Conservation (phyloP, 2,888 invertebrate species). For the Venustoraphidia nigricollis region DNA sequence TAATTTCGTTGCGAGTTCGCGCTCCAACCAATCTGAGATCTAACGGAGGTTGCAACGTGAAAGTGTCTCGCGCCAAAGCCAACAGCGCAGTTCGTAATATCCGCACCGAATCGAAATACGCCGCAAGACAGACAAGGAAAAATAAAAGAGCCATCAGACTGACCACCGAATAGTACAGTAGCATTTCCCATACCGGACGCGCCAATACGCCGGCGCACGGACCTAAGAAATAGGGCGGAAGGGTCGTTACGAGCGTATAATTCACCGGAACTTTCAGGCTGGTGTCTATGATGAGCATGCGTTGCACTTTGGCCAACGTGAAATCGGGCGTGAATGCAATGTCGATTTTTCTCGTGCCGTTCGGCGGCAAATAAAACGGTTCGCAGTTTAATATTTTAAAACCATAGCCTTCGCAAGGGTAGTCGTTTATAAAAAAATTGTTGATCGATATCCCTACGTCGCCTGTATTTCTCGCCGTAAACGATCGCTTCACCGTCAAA, state of each 20-base stretch:
- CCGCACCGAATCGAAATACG: slow-evolving; percentile 56
- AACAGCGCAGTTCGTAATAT: slow-evolving; percentile 38
- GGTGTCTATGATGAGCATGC: slow-evolving; percentile 43
- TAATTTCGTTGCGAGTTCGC: slow-evolving; percentile 26
- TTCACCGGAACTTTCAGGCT: slow-evolving; percentile 43
- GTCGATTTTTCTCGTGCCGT: slow-evolving; percentile 60
- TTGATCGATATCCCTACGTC: slow-evolving; percentile 66
- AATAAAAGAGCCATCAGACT: slow-evolving; percentile 44
- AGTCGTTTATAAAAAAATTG: slow-evolving; percentile 47
- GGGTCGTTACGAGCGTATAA: slow-evolving; percentile 52
- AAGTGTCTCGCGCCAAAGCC: slow-evolving; percentile 33
- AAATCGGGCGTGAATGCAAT: slow-evolving; percentile 83
- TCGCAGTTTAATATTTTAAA: slow-evolving; percentile 62
- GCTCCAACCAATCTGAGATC: slow-evolving; percentile 41
- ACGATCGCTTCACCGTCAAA: slow-evolving; percentile 63
- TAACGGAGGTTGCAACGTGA: slow-evolving; percentile 39
- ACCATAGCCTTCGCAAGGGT: slow-evolving; percentile 62
- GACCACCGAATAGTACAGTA: slow-evolving; percentile 47
- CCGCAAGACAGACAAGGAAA: slow-evolving; percentile 46
- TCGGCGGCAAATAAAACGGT: slow-evolving; percentile 53
- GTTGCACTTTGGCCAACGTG: slow-evolving; percentile 56
- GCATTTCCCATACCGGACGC: slow-evolving; percentile 62
- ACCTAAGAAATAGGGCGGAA: slow-evolving; percentile 43
- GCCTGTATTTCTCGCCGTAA: slow-evolving; percentile 81
- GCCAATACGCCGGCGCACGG: slow-evolving; percentile 51